These are phyloP conservation scores for Aromia moschata DNA, from an alignment of 2,888 invertebrate species.

Conservation along the genomic window DNA sequence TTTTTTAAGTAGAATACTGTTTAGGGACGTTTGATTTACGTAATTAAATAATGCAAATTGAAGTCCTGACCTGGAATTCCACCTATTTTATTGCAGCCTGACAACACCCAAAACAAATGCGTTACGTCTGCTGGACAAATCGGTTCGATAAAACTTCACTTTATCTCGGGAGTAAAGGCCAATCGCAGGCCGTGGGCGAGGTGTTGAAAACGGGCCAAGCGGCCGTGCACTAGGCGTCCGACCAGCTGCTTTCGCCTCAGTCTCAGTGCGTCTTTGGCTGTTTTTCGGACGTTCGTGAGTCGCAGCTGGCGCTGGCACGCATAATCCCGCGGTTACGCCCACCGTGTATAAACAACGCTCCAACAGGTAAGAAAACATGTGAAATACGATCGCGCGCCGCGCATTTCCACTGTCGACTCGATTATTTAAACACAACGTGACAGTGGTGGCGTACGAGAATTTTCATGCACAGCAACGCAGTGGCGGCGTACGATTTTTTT, in stretches of 20 bases:
- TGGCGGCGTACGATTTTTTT: too few species aligned
- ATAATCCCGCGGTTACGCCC: constrained; percentile 29
- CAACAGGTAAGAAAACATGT: constrained; percentile 40
- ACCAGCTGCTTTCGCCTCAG: constrained; percentile 24
- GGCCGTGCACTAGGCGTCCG: neutral
- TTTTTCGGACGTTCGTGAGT: constrained; percentile 11
- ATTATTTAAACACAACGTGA: too few species aligned
- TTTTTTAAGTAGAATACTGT: too few species aligned
- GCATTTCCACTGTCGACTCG: neutral
- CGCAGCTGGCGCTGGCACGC: constrained; percentile 1
- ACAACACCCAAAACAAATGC: too few species aligned
- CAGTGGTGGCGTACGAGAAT: too few species aligned
- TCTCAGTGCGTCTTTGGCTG: constrained; percentile 20
- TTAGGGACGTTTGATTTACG: too few species aligned
- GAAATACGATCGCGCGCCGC: constrained; percentile 4
- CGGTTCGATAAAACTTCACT: too few species aligned
- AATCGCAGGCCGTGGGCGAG: constrained; percentile 24
- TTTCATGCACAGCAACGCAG: too few species aligned
- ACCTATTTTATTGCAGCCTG: too few species aligned
- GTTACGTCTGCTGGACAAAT: too few species aligned
- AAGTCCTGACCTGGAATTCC: too few species aligned
- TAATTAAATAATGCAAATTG: too few species aligned
- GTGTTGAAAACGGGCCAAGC: constrained; percentile 22
- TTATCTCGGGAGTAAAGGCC: constrained; percentile 2
- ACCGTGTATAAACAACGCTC: constrained; percentile 40